These are phyloP conservation scores for Oxyruncus cristatus DNA, from an alignment of 2,113 vertebrate species.

Conservation along the genomic window DNA sequence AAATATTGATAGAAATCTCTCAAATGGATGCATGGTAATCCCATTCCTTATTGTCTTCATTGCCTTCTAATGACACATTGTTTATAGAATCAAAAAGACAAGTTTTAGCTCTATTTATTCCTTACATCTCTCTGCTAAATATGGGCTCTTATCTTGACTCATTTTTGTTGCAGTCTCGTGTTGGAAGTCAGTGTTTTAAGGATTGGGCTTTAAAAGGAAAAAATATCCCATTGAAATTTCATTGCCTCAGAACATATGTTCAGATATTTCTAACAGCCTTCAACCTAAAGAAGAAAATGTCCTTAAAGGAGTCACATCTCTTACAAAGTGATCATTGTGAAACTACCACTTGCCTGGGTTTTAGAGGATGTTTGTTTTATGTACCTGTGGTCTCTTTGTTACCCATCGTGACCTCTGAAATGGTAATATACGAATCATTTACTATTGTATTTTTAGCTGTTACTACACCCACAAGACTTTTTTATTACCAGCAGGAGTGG, in stretches of 20 bases:
- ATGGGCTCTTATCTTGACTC: conserved; percentile 1
- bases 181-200: conserved; percentile 48
- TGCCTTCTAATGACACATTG: conserved; percentile 53
- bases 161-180: conserved; percentile 28
- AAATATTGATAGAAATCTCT: conserved; percentile 71
- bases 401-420: conserved; percentile 58
- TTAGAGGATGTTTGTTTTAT: conserved; percentile 53
- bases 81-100: conserved; percentile 60
- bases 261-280: conserved; percentile 43
- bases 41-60: conserved; percentile 54
- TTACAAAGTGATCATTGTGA: conserved; percentile 46
- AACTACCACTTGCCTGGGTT: background rate
- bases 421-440: conserved; percentile 49
- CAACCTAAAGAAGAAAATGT: conserved; percentile 38
- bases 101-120: conserved; percentile 49
- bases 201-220: conserved; percentile 41
- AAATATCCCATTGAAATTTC: conserved; percentile 58
- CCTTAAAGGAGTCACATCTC: conserved; percentile 36
- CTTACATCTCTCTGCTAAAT: conserved; percentile 47
- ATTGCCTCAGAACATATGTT: conserved; percentile 63
- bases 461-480: conserved; percentile 52
- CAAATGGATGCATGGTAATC: conserved; percentile 42
- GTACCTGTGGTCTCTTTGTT: conserved; percentile 20
- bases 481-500: conserved; percentile 52
- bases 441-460: conserved; percentile 59